Base-by-base conservation (phyloP, 1,140 invertebrate species). In the Drosophila kohkoa region DNA sequence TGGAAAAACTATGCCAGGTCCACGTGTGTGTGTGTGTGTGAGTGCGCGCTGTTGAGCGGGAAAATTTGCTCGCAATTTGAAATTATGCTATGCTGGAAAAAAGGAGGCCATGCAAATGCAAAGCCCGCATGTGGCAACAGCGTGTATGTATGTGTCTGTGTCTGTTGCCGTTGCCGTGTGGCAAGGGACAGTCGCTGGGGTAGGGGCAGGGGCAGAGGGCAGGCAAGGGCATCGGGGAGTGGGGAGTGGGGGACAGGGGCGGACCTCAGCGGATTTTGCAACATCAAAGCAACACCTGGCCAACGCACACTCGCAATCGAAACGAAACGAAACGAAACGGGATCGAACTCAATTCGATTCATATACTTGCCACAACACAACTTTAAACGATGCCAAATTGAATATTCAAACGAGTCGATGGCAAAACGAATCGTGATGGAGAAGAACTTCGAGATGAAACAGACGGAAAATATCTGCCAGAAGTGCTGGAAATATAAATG, bases 41-140 rank as follows among this genome's bases (percentile, higher is more conserved):
- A 55, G 75, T 68, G 72, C 58, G 74, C n/a, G 7, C 54, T 52
- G 59, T 60, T 76, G 81, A 79, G 66, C 64, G 63, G 77, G 65
- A 80, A 89, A 88, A 88, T 88, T 88, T 73, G 83, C 80, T 88
- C 81, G 85, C 83, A 88, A 89, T 88, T 88, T 79, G 73, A 88
- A 88, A 88, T 88, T 88, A 83, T 75, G 64, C 41, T 60, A 66
- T 46, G 60, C 60, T 49, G 48, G 64, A 60, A 66, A 66, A 88
- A 87, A 78, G 57, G 83, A 87, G 83, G 83, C 83, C 83, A 87
- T 87, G 85, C 83, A 87, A 87, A 87, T 87, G 80, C 66, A 69
- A 63, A 70, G 51, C 66, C 71, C 76, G 75, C 71, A 79, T 79
- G 69, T 75, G 82, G 73, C 80, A 81, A 68, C 80, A 79, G 62